These are phyloP conservation scores for Galerucella calmariensis DNA, from an alignment of 2,888 invertebrate genomes.

Conservation along the genomic window DNA sequence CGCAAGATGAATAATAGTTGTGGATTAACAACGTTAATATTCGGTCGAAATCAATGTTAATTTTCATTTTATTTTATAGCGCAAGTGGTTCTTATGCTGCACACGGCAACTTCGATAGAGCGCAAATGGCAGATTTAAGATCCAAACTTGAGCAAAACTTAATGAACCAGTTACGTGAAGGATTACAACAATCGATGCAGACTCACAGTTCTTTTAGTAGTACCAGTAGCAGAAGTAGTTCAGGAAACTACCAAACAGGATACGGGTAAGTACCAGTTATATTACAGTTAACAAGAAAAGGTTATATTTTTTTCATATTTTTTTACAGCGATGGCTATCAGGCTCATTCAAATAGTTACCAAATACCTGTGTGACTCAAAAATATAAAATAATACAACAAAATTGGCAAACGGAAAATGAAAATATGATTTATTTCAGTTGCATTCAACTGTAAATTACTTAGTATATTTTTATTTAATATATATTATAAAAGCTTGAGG, in stretches of 20 bases:
- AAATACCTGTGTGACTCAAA: conserved; percentile 3
- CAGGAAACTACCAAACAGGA: conserved; percentile 32
- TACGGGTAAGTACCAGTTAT: conserved; percentile 31
- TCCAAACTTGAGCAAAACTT: conserved; percentile 58
- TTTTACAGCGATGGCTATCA: conserved; percentile 18
- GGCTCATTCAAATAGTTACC: conserved; percentile 3
- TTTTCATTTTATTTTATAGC: conserved; percentile 10
- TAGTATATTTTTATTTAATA: not conserved
- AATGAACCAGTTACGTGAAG: conserved; percentile 59
- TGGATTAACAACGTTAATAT: no score
- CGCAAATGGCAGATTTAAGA: conserved; percentile 55
- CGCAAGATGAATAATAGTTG: no score
- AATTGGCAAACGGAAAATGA: conserved; percentile 6
- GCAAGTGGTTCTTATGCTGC: conserved; percentile 41
- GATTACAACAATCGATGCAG: conserved; percentile 56
- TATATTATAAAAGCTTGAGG: conserved; percentile 1
- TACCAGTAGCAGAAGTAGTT: conserved; percentile 45
- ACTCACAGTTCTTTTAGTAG: conserved; percentile 53
- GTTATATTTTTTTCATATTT: conserved; percentile 15
- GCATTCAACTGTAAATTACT: not conserved
- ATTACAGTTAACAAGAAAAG: not conserved
- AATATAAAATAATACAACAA: not conserved
- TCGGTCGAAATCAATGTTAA: no score
- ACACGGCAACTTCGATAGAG: conserved; percentile 45
- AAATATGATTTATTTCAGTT: not conserved